These are phyloP conservation scores for Eupithecia inturbata DNA, from an alignment of 2,888 invertebrate genomes.

Conservation along the genomic window DNA sequence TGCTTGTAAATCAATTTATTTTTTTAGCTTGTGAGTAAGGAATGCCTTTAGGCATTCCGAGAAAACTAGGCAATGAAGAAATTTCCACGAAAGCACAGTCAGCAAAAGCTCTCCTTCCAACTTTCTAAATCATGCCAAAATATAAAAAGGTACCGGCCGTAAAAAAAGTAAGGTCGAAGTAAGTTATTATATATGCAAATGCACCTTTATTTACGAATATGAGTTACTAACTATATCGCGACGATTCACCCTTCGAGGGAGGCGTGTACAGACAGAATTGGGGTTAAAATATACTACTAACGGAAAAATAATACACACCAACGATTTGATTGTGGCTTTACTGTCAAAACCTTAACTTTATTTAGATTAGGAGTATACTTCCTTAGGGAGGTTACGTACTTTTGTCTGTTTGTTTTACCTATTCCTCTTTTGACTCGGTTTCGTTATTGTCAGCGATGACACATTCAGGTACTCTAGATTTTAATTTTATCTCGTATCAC, in stretches of 20 bases:
- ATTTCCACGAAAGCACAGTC: neutral
- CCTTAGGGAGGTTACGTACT: neutral
- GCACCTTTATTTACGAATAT: constrained; percentile 38
- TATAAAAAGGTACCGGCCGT: constrained; percentile 47
- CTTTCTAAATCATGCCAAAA: constrained; percentile 33
- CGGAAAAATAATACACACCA: neutral
- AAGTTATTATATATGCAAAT: constrained; percentile 40
- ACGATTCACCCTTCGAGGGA: constrained; percentile 42
- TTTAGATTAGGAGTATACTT: constrained; percentile 22
- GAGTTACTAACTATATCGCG: constrained; percentile 32
- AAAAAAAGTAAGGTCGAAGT: constrained; percentile 43
- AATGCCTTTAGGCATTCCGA: neutral
- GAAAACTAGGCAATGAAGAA: neutral
- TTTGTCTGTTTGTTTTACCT: neutral
- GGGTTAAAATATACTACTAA: neutral
- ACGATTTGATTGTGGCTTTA: constrained; percentile 3
- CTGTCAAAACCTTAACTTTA: constrained; percentile 8
- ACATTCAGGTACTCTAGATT: neutral
- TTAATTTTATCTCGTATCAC: neutral
- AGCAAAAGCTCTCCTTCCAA: constrained; percentile 13
- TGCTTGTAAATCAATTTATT: no score
- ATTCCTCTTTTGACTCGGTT: neutral
- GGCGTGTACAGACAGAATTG: constrained; percentile 17
- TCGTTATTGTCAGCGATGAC: neutral
- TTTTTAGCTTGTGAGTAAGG: neutral